Base-by-base conservation (phyloP, 2,797 vertebrate genomes). In the Limnodromus scolopaceus region DNA sequence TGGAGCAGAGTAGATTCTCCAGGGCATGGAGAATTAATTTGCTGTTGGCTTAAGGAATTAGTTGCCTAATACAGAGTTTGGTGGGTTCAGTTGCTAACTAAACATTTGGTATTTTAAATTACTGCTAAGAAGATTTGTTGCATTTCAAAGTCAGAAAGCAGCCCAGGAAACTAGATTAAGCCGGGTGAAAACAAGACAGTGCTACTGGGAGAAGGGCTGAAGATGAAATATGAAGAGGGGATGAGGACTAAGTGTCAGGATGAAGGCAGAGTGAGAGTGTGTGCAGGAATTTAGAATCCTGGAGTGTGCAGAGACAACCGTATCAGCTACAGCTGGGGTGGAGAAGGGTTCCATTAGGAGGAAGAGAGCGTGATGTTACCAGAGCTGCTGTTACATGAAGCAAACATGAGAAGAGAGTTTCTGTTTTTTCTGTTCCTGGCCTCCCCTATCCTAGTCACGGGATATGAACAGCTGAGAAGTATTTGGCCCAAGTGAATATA, bases 301-400 rank as follows among this genome's bases (percentile, higher is more conserved):
- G 2, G 30, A 41, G 32, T 16, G 17, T 9, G 19, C 23, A 30
- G 60, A 34, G 36, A 32, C 53, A 27, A 14, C 16, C 81, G 2
- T 19, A 7, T 32, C 8, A 3, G 7, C n/a, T 36, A n/a, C 69
- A 78, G 12, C n/a, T 84, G 55, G 51, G 32, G 10, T 83, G 39
- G 41, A 38, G 90, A 78, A 63, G 43, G 39, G 10, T n/a, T 83
- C 34, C 16, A 0, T 57, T 58, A 51, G 54, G 46, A 72, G 63
- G 38, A 82, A 13, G 36, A 51, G 7, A 72, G 15, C 4, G 1
- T 1, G 1, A 0, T 61, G 38, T 53, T 53, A 9, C 24, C 2
- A 11, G 30, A 19, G 39, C 39, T 91, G 51, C 63, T 74, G 24
- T 66, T 77, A 27, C 5, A 1, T 27, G 25, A 83, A 60, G 27